A percentile compares a stretch with the other conserved stretches of the same genome.
These are phyloP conservation scores for Sylvicola fuscatus DNA, from an alignment of 2,888 invertebrate species.

Conservation along the genomic window DNA sequence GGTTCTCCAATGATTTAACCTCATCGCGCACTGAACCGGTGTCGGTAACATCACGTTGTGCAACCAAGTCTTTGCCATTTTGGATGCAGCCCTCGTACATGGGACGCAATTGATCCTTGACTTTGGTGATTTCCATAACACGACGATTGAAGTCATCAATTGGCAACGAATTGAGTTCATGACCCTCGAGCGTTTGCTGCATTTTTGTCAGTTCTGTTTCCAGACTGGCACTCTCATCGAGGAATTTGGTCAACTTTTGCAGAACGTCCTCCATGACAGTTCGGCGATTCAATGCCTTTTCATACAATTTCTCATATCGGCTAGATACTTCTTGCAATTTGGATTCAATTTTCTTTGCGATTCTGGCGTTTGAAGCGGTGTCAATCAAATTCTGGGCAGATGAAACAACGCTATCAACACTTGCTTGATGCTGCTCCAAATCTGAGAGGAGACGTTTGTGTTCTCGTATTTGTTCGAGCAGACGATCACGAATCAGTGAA, in stretches of 20 bases:
- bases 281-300: conserved; percentile 55
- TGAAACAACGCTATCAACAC: conserved; percentile 60
- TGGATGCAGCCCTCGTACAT: conserved; percentile 59
- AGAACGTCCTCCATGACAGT: conserved; percentile 68
- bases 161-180: conserved; percentile 45
- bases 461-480: conserved; percentile 78
- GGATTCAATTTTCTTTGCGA: conserved; percentile 75
- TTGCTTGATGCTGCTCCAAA: conserved; percentile 66
- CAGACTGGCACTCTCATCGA: conserved; percentile 39
- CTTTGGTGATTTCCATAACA: conserved; percentile 27
- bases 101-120: conserved; percentile 37
- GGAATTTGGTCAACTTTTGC: conserved; percentile 43
- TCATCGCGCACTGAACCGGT: conserved; percentile 63
- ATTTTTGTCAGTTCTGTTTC: conserved; percentile 52
- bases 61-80: conserved; percentile 59
- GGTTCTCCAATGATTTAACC: conserved; percentile 67
- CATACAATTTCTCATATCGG: conserved; percentile 70
- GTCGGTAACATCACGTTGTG: conserved; percentile 77
- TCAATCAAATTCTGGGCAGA: conserved; percentile 63
- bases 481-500: conserved; percentile 66
- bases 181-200: conserved; percentile 50
- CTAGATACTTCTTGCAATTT: conserved; percentile 70
- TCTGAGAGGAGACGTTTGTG: conserved; percentile 66
- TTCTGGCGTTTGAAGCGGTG: conserved; percentile 62
- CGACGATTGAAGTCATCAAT: conserved; percentile 40